Conservation (phyloP, 2,888 invertebrate species). For the Synergus umbraculus region DNA sequence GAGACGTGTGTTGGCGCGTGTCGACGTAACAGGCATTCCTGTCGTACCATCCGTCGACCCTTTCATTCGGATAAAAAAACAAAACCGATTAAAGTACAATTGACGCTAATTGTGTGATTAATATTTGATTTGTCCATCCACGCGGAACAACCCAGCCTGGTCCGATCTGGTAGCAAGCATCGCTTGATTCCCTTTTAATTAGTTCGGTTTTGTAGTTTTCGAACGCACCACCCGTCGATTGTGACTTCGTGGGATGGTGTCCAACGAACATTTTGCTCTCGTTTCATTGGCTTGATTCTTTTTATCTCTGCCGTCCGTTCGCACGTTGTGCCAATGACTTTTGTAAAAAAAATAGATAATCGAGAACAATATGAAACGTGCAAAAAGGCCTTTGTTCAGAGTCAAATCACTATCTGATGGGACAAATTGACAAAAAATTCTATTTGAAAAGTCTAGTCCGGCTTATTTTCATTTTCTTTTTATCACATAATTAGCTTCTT, state of each 20-base stretch:
- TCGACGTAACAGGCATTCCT: conserved; percentile 49
- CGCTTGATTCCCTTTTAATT: conserved; percentile 72
- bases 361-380: conserved; percentile 15
- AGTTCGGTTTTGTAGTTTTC: conserved; percentile 70
- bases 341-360: conserved; percentile 16
- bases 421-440: not conserved
- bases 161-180: conserved; percentile 44
- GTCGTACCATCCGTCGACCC: conserved; percentile 45
- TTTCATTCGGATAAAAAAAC: conserved; percentile 53
- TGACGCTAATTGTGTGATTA: conserved; percentile 74
- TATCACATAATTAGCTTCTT: not conserved
- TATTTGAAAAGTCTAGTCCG: not conserved
- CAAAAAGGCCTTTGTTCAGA: conserved; percentile 6
- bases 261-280: conserved; percentile 9
- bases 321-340: conserved; percentile 26
- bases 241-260: conserved; percentile 44
- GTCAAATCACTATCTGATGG: conserved; percentile 8
- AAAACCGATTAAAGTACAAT: conserved; percentile 72
- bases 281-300: conserved; percentile 23
- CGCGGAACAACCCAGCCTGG: conserved; percentile 45
- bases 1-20: conserved; percentile 51
- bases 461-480: conserved; percentile 30
- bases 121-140: conserved; percentile 70
- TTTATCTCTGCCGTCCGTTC: conserved; percentile 18
- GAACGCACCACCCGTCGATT: conserved; percentile 58